A percentile compares a stretch with the other conserved stretches of the same genome.
These are phyloP conservation scores for Bombus consobrinus DNA, from an alignment of 1,140 invertebrate genomes.

Conservation along the genomic window DNA sequence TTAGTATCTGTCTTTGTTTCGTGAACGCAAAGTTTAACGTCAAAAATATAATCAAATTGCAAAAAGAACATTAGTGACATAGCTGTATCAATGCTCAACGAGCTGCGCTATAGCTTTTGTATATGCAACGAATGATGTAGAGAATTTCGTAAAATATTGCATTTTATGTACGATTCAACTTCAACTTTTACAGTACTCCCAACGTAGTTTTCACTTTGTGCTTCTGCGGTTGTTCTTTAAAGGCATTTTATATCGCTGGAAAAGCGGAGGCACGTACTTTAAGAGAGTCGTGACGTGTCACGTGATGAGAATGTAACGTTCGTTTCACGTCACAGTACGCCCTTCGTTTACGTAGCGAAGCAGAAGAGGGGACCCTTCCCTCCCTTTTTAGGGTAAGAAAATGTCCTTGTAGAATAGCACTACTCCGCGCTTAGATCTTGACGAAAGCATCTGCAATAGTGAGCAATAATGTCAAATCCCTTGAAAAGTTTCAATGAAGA, in stretches of 20 bases:
- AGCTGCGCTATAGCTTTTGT: no score
- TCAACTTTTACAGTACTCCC: not conserved
- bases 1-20: no score
- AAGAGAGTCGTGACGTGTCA: constrained; percentile 32
- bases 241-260: not conserved
- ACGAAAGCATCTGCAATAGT: not conserved
- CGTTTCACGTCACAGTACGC: constrained; percentile 23
- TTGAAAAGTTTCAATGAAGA: not conserved
- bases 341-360: constrained; percentile 39
- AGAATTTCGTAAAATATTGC: not conserved
- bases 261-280: constrained; percentile 25
- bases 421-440: not conserved
- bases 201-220: constrained; percentile 4
- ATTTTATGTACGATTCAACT: not conserved
- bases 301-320: constrained; percentile 43
- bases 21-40: no score
- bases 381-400: constrained; percentile 26
- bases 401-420: not conserved
- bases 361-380: constrained; percentile 13
- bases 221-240: constrained; percentile 5
- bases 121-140: not conserved
- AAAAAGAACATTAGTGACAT: no score
- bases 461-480: not conserved
- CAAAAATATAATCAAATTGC: no score
- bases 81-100: no score